Evolutionary conservation across 2,888 invertebrate genomes (phyloP), one percentile per base, ranked within the genome.

Genomic region (Diaprepes abbreviatus): DNA sequence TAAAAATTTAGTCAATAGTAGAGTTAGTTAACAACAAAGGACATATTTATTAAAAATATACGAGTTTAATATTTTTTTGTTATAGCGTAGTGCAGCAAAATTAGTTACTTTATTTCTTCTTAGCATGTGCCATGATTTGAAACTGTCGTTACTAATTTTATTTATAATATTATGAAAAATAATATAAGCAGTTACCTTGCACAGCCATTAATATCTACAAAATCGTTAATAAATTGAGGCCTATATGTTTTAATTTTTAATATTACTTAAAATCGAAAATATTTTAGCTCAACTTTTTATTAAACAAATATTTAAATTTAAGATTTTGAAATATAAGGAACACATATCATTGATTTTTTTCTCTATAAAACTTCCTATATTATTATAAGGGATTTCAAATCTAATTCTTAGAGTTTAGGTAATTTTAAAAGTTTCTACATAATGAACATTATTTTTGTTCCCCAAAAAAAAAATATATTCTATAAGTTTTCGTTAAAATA

Each of bases 291-390:
- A 4, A 4, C 5, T 7, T 12, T 28, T 28, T 50, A 7, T 1
- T 24, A 50, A 50, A 50, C 36, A 57, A 57, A 40, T 17, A 19
- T 57, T 57, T 36, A 24, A 19, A 57, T 12, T 38, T 54, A 10
- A n/a, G 1, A 4, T 45, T 24, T 21, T 60, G n/a, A 14, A 12
- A n/a, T 33, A 63, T 28, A 48, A 66, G 52, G 66, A 66, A 66
- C 59, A 66, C 52, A 52, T 66, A 58, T 50, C 14, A 33, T 35
- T 55, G 63, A 52, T 63, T 38, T 58, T n/a, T 38, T 50, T 66
- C 58, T 66, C 59, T 58, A 66, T 58, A 50, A 59, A 58, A 58
- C 40, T 66, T 58, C 28, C 38, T 62, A 62, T 52, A 55, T 38
- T 52, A 55, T 38, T 48, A 60, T 35, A 35, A 35, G 50, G 19